Conservation (phyloP, 1,140 invertebrate genomes). For the Micrasema longulum region DNA sequence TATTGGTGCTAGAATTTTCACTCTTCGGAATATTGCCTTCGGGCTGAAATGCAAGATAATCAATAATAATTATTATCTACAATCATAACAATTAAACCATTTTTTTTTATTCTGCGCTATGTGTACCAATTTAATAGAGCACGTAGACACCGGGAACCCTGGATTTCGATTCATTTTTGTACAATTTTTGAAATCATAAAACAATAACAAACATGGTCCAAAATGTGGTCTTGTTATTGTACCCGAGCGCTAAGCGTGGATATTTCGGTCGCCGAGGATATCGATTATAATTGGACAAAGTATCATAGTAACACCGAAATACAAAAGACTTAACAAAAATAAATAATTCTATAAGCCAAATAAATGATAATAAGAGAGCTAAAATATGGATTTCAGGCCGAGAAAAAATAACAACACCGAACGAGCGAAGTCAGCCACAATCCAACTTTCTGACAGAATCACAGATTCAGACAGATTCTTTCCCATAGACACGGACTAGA, state of each 20-base stretch:
- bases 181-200: constrained; percentile 3
- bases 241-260: not conserved
- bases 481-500: no score
- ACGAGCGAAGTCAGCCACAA: no score
- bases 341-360: not conserved
- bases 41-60: constrained; percentile 57
- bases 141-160: constrained; percentile 61
- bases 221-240: not conserved
- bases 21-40: constrained; percentile 56
- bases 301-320: not conserved
- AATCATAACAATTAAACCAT: constrained; percentile 18
- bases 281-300: constrained; percentile 20
- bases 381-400: constrained; percentile 9
- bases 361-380: not conserved
- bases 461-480: no score
- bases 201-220: constrained; percentile 22
- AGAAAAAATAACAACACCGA: constrained; percentile 1
- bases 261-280: constrained; percentile 41
- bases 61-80: constrained; percentile 10
- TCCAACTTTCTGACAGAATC: no score
- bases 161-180: constrained; percentile 63
- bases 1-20: constrained; percentile 53
- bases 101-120: constrained; percentile 9
- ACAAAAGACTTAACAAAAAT: not conserved
- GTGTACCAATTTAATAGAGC: constrained; percentile 64